Evolutionary conservation across 2,888 invertebrate species (phyloP).

Genomic region (Nephrotoma appendiculata): DNA sequence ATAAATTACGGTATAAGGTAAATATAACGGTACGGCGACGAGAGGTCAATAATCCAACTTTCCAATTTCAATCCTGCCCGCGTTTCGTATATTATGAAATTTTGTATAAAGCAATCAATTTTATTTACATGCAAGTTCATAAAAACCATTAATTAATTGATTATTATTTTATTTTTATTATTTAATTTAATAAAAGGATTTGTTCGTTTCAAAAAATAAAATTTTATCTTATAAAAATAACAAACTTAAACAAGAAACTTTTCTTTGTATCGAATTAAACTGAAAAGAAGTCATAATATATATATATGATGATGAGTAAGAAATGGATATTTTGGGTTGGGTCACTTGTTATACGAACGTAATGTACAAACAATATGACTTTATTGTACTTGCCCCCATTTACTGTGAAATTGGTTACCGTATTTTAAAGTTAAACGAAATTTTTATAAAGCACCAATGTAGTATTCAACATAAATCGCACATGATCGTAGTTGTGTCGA

Average conservation of each 20-base stretch:
- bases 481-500: not conserved
- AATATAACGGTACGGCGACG: not conserved
- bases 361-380: not conserved
- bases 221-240: not conserved
- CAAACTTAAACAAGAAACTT: not conserved
- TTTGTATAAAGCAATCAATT: not conserved
- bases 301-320: not conserved
- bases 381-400: not conserved
- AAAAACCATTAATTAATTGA: not conserved
- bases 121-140: not conserved
- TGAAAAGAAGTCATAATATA: not conserved
- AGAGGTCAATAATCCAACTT: not conserved
- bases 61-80: not conserved
- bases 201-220: not conserved
- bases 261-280: not conserved
- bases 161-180: not conserved
- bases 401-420: not conserved
- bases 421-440: not conserved
- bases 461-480: too few relatives aligned
- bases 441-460: not conserved
- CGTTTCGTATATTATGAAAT: not conserved
- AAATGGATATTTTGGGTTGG: not conserved
- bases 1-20: not conserved
- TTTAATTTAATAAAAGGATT: not conserved
- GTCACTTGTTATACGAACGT: not conserved